Conservation (phyloP, 2,797 vertebrate genomes). For the Squalus acanthias region DNA sequence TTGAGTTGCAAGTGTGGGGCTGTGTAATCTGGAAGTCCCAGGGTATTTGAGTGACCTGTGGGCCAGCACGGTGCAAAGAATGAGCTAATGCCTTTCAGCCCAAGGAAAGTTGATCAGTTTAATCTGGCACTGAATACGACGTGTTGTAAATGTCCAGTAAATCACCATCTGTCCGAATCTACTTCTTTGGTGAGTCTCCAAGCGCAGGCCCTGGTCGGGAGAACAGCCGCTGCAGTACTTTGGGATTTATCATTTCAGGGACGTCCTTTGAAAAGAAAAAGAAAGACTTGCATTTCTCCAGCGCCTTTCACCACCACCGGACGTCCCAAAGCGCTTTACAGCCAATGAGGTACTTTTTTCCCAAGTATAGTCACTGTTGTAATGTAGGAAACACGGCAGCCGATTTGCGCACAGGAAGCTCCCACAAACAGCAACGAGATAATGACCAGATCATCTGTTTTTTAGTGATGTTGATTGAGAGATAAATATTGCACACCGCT, state of each 20-base stretch:
- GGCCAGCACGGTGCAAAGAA: background rate
- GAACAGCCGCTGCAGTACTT: background rate
- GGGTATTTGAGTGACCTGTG: background rate
- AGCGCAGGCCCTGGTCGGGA: background rate
- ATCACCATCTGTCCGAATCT: background rate
- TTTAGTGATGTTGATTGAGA: too few species aligned
- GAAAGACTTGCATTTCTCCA: too few species aligned
- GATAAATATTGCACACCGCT: too few species aligned
- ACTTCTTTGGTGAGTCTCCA: background rate
- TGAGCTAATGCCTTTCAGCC: background rate
- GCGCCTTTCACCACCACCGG: too few species aligned
- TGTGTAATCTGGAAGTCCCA: background rate
- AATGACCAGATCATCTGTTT: too few species aligned
- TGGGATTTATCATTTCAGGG: background rate
- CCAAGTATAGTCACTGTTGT: too few species aligned
- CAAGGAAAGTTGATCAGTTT: background rate
- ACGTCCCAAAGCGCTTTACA: too few species aligned
- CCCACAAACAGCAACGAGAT: too few species aligned
- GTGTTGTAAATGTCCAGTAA: background rate
- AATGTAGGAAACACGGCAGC: too few species aligned
- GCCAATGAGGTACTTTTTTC: too few species aligned
- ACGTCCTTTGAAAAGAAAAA: background rate
- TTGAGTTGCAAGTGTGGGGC: background rate
- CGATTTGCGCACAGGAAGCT: too few species aligned
- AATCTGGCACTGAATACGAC: background rate